A percentile compares a stretch with the other conserved stretches of the same genome.
These are phyloP conservation scores for Plectropomus leopardus DNA, from an alignment of 2,113 vertebrate genomes.

Conservation along the genomic window DNA sequence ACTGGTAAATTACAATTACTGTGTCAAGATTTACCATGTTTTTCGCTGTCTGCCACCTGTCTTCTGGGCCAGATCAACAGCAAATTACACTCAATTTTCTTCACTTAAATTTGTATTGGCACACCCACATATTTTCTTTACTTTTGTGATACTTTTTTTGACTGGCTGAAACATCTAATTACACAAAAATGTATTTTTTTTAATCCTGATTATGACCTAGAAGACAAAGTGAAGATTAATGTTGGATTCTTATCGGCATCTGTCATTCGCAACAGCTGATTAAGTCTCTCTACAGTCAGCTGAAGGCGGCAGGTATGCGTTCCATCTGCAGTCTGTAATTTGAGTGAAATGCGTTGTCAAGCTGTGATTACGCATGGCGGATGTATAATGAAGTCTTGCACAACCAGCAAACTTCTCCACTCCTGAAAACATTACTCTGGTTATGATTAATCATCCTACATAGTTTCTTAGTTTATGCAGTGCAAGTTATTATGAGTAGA, in stretches of 20 bases:
- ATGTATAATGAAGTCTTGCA: conserved; percentile 24
- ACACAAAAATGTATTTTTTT: neutral
- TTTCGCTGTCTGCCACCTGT: neutral
- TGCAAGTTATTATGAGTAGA: neutral
- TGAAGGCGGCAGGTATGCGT: conserved; percentile 39
- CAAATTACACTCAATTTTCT: neutral
- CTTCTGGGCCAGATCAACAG: neutral
- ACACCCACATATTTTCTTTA: conserved; percentile 17
- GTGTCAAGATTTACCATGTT: conserved; percentile 30
- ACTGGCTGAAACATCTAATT: conserved; percentile 44
- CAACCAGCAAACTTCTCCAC: conserved; percentile 24
- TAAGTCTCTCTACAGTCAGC: conserved; percentile 17
- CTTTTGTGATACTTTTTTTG: conserved; percentile 31
- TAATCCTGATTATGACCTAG: neutral
- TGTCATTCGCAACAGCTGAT: conserved; percentile 35
- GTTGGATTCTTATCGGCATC: conserved; percentile 32
- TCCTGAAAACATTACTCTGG: neutral
- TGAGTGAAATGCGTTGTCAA: conserved; percentile 18
- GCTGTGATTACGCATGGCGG: conserved; percentile 16
- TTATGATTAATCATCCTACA: conserved; percentile 5
- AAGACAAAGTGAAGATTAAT: conserved; percentile 31
- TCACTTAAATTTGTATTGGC: conserved; percentile 22
- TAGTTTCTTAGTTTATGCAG: neutral
- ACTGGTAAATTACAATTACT: conserved; percentile 11
- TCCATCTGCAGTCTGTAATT: conserved; percentile 50